Conservation (phyloP, 1,140 invertebrate genomes). For the Caerostris extrusa region DNA sequence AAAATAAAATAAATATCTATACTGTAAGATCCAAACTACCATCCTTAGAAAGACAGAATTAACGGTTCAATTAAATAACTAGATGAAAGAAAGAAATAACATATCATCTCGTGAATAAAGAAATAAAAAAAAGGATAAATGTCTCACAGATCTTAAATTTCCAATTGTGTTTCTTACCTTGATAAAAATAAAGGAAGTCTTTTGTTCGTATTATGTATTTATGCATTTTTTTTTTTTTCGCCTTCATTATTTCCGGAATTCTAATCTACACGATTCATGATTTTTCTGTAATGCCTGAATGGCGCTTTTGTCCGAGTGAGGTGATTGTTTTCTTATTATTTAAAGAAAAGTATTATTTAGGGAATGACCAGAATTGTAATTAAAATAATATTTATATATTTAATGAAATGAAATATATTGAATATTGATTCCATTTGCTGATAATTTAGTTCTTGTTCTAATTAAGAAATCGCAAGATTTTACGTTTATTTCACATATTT, state of each 20-base stretch:
- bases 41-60: no score
- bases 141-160: not conserved
- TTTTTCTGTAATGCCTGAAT: not conserved
- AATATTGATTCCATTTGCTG: no score
- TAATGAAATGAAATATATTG: no score
- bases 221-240: not conserved
- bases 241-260: not conserved
- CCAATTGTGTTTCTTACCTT: not conserved
- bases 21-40: no score
- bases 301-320: not conserved
- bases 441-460: no score
- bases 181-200: not conserved
- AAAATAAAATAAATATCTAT: no score
- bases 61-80: not conserved
- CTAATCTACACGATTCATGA: not conserved
- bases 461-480: no score
- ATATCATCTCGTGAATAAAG: not conserved
- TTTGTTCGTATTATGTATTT: not conserved
- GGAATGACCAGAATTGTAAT: no score
- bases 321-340: not conserved
- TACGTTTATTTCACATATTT: no score
- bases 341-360: not conserved
- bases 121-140: not conserved
- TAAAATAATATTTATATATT: no score
- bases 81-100: not conserved